Base-by-base conservation (phyloP, 2,113 vertebrate genomes). In the Lagopus leucura region DNA sequence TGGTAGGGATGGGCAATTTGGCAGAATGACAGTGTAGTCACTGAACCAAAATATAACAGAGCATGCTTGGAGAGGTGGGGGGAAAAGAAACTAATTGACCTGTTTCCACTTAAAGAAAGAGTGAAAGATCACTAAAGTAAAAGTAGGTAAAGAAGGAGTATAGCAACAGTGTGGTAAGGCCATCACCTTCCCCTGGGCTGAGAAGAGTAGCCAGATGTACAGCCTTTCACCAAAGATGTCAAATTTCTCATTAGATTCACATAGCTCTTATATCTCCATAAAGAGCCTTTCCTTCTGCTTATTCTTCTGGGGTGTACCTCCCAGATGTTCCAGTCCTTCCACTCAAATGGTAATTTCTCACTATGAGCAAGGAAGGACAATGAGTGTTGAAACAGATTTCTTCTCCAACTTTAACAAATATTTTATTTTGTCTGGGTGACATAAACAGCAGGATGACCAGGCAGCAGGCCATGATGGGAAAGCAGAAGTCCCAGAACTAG, bases 101-200 rank as follows among this genome's bases (percentile, higher is more conserved):
- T 63, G 19, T 20, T 19, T 80, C 64, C 14, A 5, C 5, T 57
- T 75, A 66, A 30, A 58, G 30, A 58, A 32, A 18, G 16, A 57
- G 17, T 57, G 55, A n/a, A n/a, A n/a, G n/a, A 83, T 42, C 7
- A 10, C 32, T 71, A 38, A 38, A 38, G 38, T 38, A 38, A 38
- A 38, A 38, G 38, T 38, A 40, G 8, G 3, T 45, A 14, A 1
- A 10, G 65, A 24, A 45, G 47, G 63, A 6, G 27, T 8, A 75
- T 6, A 64, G 20, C 10, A 34, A 48, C 27, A 36, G 7, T 0
- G 0, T 55, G 24, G 36, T 76, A 17, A 52, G 17, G 30, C 54
- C 48, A 50, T 55, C 0, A 0, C 28, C 63, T 82, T 82, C 38
- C 8, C 28, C 34, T 18, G 1, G 1, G 34, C 2, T 2, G 21